Evolutionary conservation across 1,140 invertebrate genomes (phyloP).

Genomic region (Telenomus remus): DNA sequence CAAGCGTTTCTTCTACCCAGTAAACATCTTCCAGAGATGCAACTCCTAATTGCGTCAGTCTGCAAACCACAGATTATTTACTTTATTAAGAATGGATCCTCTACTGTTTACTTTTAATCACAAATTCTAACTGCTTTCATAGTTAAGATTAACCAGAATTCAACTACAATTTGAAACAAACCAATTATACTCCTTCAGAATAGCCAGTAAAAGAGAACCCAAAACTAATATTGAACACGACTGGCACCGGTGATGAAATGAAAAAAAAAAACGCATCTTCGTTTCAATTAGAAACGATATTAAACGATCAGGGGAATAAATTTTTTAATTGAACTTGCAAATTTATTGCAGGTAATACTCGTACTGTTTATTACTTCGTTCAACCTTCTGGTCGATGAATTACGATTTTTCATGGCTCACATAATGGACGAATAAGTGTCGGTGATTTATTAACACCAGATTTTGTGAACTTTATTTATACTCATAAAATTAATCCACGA

Average conservation of each 20-base stretch:
- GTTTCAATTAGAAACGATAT: constrained; percentile 10
- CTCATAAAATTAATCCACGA: no score
- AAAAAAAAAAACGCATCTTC: constrained; percentile 2
- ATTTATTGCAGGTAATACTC: constrained; percentile 18
- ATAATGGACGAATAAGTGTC: constrained; percentile 12
- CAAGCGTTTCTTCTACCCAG: constrained; percentile 88
- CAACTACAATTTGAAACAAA: no score
- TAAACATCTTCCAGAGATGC: constrained; percentile 90
- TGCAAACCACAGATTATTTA: constrained; percentile 63
- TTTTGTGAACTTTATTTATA: no score
- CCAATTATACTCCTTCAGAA: not conserved
- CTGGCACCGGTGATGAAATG: not conserved
- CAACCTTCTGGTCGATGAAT: constrained; percentile 2
- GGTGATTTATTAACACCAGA: constrained; percentile 10
- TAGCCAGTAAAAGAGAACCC: not conserved
- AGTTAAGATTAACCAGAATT: no score
- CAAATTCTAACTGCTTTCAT: no score
- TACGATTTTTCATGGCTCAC: constrained; percentile 1
- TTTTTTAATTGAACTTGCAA: constrained; percentile 25
- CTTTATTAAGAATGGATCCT: constrained; percentile 20
- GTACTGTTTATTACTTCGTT: constrained; percentile 14
- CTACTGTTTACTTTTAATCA: not conserved
- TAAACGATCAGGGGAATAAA: constrained; percentile 9
- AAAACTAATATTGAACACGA: not conserved
- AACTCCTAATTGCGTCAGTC: constrained; percentile 86